Evolutionary conservation across 2,797 vertebrate genomes (phyloP).

Genomic region (Fistularia commersonii): DNA sequence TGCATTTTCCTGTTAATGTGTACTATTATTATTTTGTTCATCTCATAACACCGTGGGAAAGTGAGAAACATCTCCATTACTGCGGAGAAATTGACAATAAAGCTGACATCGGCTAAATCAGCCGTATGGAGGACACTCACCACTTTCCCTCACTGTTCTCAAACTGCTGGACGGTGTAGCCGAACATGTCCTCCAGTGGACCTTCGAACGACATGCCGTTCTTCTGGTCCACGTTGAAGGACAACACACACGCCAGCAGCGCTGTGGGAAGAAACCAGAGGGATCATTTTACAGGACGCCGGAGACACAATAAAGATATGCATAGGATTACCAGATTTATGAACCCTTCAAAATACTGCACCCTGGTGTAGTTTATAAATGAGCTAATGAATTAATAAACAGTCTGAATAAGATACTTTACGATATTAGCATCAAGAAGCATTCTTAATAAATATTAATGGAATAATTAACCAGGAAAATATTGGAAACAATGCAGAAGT

Average conservation of each 20-base stretch:
- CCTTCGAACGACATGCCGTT: constrained; percentile 87
- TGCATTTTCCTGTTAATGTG: no score
- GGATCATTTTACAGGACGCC: neutral
- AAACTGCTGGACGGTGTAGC: constrained; percentile 96
- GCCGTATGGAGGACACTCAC: constrained; percentile 67
- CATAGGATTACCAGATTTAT: neutral
- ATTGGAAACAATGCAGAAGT: constrained; percentile 14
- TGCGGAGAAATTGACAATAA: neutral
- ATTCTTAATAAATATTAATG: constrained; percentile 21
- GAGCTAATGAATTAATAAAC: constrained; percentile 14
- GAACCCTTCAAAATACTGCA: neutral
- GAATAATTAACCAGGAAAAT: constrained; percentile 7
- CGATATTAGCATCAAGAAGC: constrained; percentile 10
- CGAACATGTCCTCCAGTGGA: constrained; percentile 92
- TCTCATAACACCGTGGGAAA: no score
- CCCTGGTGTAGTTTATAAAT: neutral
- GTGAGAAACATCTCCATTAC: neutral
- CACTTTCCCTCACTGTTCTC: constrained; percentile 97
- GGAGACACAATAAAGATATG: neutral
- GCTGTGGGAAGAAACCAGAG: constrained; percentile 39
- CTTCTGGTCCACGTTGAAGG: constrained; percentile 95
- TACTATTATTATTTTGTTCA: no score
- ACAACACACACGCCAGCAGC: constrained; percentile 66
- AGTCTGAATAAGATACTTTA: constrained; percentile 18
- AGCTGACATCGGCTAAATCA: no score